Conservation (phyloP, 2,797 vertebrate genomes). For the Cossypha niveicapilla region DNA sequence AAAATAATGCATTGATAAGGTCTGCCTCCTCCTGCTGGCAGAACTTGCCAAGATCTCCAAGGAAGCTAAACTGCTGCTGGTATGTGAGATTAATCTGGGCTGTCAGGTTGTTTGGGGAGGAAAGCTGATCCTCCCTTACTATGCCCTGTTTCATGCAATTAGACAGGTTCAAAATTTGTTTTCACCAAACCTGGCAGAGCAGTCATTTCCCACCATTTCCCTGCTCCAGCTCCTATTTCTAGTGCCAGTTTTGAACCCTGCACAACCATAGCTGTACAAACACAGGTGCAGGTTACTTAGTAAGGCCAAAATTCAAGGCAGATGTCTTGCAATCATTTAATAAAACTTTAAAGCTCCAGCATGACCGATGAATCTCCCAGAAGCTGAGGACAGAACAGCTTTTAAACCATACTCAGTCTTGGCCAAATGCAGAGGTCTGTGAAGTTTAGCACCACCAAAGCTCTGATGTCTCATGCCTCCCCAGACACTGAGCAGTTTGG, state of each 20-base stretch:
- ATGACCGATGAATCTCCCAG: background rate
- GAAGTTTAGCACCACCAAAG: background rate
- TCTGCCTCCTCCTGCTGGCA: background rate
- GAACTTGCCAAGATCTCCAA: background rate
- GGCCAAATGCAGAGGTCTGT: background rate
- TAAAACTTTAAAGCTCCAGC: background rate
- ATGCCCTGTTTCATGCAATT: background rate
- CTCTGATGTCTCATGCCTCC: accelerated
- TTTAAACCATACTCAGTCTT: background rate
- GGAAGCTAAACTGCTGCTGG: background rate
- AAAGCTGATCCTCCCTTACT: background rate
- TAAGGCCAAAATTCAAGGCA: background rate
- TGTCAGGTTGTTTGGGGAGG: background rate
- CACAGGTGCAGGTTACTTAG: background rate
- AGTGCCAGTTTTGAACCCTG: background rate
- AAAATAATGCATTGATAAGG: background rate
- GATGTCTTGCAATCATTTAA: background rate
- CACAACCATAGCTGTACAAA: background rate
- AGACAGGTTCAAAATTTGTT: background rate
- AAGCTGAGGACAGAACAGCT: accelerated
- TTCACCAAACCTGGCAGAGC: background rate
- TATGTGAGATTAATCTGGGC: background rate
- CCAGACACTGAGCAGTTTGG: background rate
- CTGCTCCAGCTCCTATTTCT: background rate
- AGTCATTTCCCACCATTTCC: background rate